A percentile compares a stretch with the other conserved stretches of the same genome.
Evolutionary conservation across 2,113 vertebrate genomes (phyloP).

Genomic region (Galbula dea): DNA sequence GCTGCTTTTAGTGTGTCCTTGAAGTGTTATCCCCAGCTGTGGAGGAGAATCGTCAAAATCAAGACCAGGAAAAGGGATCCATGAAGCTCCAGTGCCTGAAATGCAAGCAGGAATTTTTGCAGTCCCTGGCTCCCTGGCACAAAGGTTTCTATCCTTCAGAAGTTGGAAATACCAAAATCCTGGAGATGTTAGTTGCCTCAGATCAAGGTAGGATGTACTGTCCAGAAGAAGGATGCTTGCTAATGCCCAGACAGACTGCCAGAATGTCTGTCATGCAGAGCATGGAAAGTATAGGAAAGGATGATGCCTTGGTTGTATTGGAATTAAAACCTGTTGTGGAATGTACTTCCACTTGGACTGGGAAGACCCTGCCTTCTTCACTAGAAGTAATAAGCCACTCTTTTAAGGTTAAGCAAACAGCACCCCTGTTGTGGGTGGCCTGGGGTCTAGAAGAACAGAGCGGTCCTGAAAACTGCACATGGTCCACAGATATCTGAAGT

Average conservation of each 20-base stretch:
- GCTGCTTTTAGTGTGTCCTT: conserved; percentile 60
- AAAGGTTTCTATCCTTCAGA: conserved; percentile 14
- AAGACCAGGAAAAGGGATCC: conserved; percentile 1
- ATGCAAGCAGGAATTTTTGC: conserved; percentile 79
- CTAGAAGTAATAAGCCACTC: neutral
- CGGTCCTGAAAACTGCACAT: neutral
- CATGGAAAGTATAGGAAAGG: neutral
- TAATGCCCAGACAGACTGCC: neutral
- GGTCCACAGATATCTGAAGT: neutral
- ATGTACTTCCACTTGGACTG: neutral
- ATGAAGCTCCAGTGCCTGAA: conserved; percentile 82
- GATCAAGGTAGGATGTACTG: conserved; percentile 27
- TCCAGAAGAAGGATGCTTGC: neutral
- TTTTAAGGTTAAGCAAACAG: neutral
- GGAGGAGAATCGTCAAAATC: conserved; percentile 72
- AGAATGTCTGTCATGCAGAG: neutral
- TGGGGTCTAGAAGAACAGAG: neutral
- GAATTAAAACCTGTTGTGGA: neutral
- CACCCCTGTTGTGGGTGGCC: neutral
- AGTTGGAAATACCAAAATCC: neutral
- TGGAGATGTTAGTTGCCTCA: neutral
- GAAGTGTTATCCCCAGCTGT: conserved; percentile 73
- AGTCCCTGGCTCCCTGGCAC: neutral
- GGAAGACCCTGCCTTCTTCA: neutral
- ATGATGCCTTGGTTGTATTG: neutral